Base-by-base conservation (phyloP, 2,797 vertebrate species). In the Betta splendens region DNA sequence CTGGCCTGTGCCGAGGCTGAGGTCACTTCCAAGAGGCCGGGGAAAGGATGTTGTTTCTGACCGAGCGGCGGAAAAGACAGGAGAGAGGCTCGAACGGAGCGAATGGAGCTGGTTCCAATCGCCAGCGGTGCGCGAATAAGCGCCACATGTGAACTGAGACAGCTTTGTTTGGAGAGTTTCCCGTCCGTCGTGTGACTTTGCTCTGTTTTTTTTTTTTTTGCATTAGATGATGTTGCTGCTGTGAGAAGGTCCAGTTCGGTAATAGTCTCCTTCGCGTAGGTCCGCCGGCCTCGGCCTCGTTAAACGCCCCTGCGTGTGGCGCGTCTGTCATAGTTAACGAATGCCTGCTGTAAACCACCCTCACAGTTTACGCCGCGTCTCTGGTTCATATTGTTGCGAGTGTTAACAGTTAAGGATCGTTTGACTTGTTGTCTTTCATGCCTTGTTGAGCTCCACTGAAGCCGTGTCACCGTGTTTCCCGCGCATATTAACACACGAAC, bases 11-110 rank as follows among this genome's bases (percentile, higher is more conserved):
- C 62, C 81, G 72, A 71, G 77, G 72, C 81, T 88, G 87, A 91
- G 89, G 89, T 89, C 90, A 89, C 83, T 89, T 89, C 86, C 89
- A 82, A 72, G 82, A 81, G 86, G 77, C 84, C 67, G 16, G 64
- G 75, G 72, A 73, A 81, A 89, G 89, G 89, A 87, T 89, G 87
- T 89, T 86, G 85, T 84, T 87, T 57, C 79, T 72, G 72, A 75
- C 75, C 76, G 66, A 20, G 42, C 36, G 18, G 69, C 64, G 31
- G 15, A 57, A 51, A 47, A 23, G 44, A 67, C 57, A 48, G n/a
- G 51, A 22, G 20, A 35, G 32, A 57, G n/a, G 17, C 59, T 51
- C 29, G 43, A 57, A 53, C 17, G 39, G 29, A 52, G 60, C 44
- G 48, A 50, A 26, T 36, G 38, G 45, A 43, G 32, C 42, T 3